Evolutionary conservation across 2,888 invertebrate genomes (phyloP), one percentile per base, ranked within the genome.

Genomic region (Caenorhabditis imperialis): DNA sequence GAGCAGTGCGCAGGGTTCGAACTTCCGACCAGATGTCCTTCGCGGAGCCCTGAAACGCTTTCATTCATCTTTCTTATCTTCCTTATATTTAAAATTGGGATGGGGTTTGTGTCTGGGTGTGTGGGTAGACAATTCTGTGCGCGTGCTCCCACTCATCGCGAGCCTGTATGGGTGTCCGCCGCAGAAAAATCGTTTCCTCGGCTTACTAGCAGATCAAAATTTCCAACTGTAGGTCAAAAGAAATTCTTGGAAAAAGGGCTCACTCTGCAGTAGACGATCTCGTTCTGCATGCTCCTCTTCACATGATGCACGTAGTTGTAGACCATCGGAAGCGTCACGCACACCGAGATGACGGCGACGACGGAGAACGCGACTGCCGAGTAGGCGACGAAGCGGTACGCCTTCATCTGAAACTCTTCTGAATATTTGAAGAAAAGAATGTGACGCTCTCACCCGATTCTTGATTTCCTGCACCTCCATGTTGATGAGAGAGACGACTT

Each of bases 241-340:
- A n/a, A n/a, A n/a, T n/a, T n/a, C n/a, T n/a, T n/a, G n/a, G n/a
- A 30, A 30, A 30, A 12, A 23, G 4, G n/a, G 57, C 69, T 57
- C 42, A 79, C 84, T 77, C 85, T 84, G 76, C 86, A 86, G 74
- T 81, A 86, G 60, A 69, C 75, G 61, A 86, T 81, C 67, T 86
- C 86, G 55, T 78, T 82, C 53, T 85, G 85, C 85, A 86, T 86
- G 45, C 77, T 75, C 10, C 79, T 72, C 54, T 84, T 82, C 22
- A 86, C 86, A 50, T 84, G 80, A 61, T 83, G 81, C 27, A 86
- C 86, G 73, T 86, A 86, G 78, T 85, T 86, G 81, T 86, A 85
- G 37, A 86, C 86, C 86, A 86, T 86, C 5, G 86, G 86, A 38
- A 86, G 79, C 10, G 86, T 84, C 20, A 79, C 77, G 40, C 79